Evolutionary conservation across 2,888 invertebrate species (phyloP), one percentile per base, ranked within the genome.

Genomic region (Drepana falcataria): DNA sequence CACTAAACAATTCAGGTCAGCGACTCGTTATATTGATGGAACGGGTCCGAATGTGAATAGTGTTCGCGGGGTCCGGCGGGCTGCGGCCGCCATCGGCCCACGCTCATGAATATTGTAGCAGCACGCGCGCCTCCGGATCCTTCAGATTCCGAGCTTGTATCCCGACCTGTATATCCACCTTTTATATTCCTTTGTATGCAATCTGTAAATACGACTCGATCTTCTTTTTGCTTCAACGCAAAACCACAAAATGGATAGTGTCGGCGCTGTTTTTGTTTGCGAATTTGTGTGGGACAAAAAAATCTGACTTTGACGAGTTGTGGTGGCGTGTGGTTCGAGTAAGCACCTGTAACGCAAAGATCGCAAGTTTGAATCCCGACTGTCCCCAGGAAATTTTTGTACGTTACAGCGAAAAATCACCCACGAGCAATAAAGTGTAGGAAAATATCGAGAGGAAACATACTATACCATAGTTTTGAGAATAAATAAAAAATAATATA

Each of bases 61-160:
- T 79, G 77, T 73, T 72, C 71, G 74, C 72, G 73, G 71, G 60
- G 65, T 35, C 51, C 55, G 53, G 57, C 57, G 59, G 57, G 61
- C 55, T 65, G 60, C 61, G 44, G 44, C 65, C 67, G 66, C 64
- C 66, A 61, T 67, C 73, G 69, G 66, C 64, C 68, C 62, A 66
- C 65, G 61, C 78, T 85, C 84, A 85, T 85, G 83, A 85, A 85
- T 85, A 84, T 84, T 85, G 79, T 73, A 84, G 69, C 67, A 80
- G 75, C 79, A 74, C 77, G 75, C 70, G 69, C 76, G 71, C 73
- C 75, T 68, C 66, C 68, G 75, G 71, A 79, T 76, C 75, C 75
- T 79, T 71, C 77, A 81, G 82, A 82, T 81, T 82, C 81, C 75
- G 65, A 66, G 68, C 72, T 67, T 71, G 72, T 76, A 74, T 71